Percentiles rank a stretch among this genome's conserved stretches.
Conservation (phyloP, 2,888 invertebrate species). For the Syrphus vitripennis region DNA sequence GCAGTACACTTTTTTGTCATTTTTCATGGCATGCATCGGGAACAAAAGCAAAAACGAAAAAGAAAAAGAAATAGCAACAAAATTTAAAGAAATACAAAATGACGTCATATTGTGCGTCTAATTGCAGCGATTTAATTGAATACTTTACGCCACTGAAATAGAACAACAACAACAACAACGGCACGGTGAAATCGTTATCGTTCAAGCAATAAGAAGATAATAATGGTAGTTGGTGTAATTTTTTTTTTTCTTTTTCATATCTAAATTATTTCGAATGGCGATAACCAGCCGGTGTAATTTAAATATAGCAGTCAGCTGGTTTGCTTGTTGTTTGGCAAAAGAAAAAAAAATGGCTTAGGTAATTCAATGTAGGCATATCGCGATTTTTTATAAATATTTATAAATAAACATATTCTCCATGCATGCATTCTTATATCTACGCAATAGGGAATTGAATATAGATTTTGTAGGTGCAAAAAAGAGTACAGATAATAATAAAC, state of each 20-base stretch:
- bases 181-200: neutral
- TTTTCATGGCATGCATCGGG: neutral
- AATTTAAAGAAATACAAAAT: conserved; percentile 3
- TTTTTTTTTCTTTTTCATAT: neutral
- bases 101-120: conserved; percentile 65
- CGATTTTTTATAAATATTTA: neutral
- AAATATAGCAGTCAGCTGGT: conserved; percentile 17
- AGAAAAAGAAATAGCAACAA: neutral
- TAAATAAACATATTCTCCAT: too few species aligned
- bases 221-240: neutral
- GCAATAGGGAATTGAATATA: too few species aligned
- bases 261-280: neutral
- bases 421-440: too few species aligned
- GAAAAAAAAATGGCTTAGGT: neutral
- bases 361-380: neutral
- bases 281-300: neutral
- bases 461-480: too few species aligned
- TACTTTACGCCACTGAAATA: conserved; percentile 4
- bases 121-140: conserved; percentile 41
- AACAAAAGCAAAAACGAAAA: neutral
- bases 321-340: conserved; percentile 8
- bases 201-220: neutral
- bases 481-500: too few species aligned
- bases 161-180: neutral
- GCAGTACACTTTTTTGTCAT: conserved; percentile 29